Base-by-base conservation (phyloP, 2,797 vertebrate genomes). In the Coregonus suidteri region DNA sequence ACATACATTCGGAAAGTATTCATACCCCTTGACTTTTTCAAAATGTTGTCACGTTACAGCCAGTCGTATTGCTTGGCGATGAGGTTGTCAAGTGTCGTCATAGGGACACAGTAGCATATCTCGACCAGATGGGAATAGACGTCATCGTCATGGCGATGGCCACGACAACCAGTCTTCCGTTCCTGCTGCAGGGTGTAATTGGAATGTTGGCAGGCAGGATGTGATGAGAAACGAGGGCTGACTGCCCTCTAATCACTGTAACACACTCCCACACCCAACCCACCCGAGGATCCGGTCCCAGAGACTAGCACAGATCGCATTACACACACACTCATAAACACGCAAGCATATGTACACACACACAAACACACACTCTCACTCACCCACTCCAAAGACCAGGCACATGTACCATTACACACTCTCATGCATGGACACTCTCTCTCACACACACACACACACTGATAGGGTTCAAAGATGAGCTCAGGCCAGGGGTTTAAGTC, bases 31-130 rank as follows among this genome's bases (percentile, higher is more conserved):
- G 41, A 47, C 41, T 1, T 47, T 11, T 47, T 47, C 41, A 9
- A 47, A 1, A 47, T 47, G 11, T 47, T 13, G 41, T 47, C 11
- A 47, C 2, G 41, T 47, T 3, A 47, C 41, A 47, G 9, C 9
- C 41, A 47, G 41, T 47, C 41, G 3, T 47, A 47, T 25, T 81
- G 78, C 66, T 16, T 76, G 84, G 78, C 82, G 82, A 81, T 77
- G 73, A 77, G 35, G 80, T 81, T 86, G 83, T 85, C 79, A 84
- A 76, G 56, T 84, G 89, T 91, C 88, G 90, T 83, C 66, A 79
- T 80, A 52, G 79, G 5, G 34, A 73, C 70, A 20, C 6, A 54
- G 75, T 77, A 1, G 35, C 9, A 79, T 83, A 76, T 81, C 0
- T 0, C 68, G 80, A 78, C 52, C 71, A 31, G 16, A 2, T 15